Conservation (phyloP, 2,888 invertebrate species). For the Smittia aterrima region DNA sequence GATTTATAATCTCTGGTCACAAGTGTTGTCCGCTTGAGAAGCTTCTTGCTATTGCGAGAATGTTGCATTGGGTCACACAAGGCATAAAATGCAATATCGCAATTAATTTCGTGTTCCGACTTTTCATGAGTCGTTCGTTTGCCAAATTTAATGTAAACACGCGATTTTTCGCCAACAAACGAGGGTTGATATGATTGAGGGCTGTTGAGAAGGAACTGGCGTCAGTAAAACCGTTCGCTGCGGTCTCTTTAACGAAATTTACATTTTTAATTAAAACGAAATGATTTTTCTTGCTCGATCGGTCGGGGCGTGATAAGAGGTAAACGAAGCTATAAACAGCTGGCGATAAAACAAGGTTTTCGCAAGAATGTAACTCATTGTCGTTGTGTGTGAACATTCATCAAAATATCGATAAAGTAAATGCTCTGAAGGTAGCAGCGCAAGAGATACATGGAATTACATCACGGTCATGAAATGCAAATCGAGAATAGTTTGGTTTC, state of each 20-base stretch:
- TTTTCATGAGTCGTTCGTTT: neutral
- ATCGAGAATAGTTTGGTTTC: neutral
- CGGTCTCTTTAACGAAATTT: neutral
- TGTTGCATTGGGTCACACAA: neutral
- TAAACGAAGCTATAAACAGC: neutral
- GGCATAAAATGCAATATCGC: neutral
- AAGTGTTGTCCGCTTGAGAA: neutral
- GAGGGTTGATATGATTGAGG: neutral
- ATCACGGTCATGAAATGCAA: constrained; percentile 20
- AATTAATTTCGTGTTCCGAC: neutral
- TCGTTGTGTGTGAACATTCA: neutral
- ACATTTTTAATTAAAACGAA: neutral
- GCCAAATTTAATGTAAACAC: neutral
- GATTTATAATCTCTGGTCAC: neutral
- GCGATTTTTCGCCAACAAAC: neutral
- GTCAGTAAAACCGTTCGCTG: neutral
- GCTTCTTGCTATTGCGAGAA: neutral
- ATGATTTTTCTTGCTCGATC: neutral
- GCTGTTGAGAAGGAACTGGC: neutral
- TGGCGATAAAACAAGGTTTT: neutral
- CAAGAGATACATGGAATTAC: neutral
- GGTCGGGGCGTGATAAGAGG: neutral
- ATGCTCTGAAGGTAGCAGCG: neutral
- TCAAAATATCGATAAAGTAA: neutral
- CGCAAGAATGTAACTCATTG: neutral